Conservation (phyloP, 2,113 vertebrate species). For the Macquaria ambigua region DNA sequence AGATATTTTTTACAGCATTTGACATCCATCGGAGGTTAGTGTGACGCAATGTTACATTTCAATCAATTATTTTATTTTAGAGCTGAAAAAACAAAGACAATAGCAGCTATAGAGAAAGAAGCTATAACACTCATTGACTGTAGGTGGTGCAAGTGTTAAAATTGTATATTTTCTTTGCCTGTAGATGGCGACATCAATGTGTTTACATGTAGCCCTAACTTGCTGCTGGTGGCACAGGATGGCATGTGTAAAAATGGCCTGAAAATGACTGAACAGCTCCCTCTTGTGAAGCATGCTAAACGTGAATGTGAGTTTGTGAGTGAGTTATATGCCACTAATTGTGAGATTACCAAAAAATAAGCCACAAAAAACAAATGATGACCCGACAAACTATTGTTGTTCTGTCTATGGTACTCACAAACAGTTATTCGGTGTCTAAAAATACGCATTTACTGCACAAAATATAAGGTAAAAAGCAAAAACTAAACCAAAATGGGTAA, state of each 20-base stretch:
- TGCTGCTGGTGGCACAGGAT: neutral
- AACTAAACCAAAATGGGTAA: constrained; percentile 49
- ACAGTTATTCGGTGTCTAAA: constrained; percentile 6
- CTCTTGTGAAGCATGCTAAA: constrained; percentile 16
- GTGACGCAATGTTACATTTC: neutral
- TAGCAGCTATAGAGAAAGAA: neutral
- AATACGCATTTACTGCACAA: constrained; percentile 15
- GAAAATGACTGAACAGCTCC: neutral
- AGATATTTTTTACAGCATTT: neutral
- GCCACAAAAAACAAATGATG: neutral
- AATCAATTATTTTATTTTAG: neutral
- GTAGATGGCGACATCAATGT: constrained; percentile 1
- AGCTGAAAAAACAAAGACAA: neutral
- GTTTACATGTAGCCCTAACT: neutral
- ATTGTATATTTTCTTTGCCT: constrained; percentile 1
- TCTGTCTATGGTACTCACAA: neutral
- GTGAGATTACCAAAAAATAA: neutral
- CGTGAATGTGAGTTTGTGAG: neutral
- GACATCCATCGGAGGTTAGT: neutral
- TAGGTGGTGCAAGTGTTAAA: neutral
- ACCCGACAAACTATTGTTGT: neutral
- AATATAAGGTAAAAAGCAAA: constrained; percentile 34
- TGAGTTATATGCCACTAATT: neutral
- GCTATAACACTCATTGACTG: neutral
- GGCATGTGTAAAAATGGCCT: neutral